These are phyloP conservation scores for Mus pahari DNA, from an alignment of 2,113 vertebrate species.

Conservation along the genomic window DNA sequence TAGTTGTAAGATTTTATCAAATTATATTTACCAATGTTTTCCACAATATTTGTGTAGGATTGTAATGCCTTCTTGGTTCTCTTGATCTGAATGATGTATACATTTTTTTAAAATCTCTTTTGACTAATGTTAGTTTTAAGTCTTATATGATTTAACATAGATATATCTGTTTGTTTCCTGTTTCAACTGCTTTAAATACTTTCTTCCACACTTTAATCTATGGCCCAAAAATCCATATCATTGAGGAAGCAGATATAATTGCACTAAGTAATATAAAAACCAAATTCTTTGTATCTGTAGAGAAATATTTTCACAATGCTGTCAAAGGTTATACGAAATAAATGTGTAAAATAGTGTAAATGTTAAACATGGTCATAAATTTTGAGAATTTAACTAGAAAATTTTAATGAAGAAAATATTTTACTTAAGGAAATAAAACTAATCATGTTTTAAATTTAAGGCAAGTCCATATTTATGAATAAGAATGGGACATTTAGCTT, in stretches of 20 bases:
- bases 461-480: neutral
- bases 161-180: no score
- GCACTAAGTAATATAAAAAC: conserved; percentile 30
- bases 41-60: neutral
- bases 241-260: neutral
- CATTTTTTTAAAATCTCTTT: no score
- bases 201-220: no score
- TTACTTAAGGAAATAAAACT: neutral
- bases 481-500: neutral
- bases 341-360: neutral
- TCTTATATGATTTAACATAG: no score
- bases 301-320: conserved; percentile 17
- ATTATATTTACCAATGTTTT: neutral
- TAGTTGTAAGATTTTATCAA: neutral
- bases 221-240: neutral
- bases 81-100: neutral
- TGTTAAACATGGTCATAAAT: neutral
- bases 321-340: neutral
- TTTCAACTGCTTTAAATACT: no score
- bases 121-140: no score
- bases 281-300: neutral
- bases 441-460: neutral
- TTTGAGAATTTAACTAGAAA: neutral
- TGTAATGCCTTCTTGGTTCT: neutral
- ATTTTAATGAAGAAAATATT: neutral